Evolutionary conservation across 2,113 vertebrate species (phyloP), one percentile per base, ranked within the genome.

Genomic region (Planiliza haematocheilus): DNA sequence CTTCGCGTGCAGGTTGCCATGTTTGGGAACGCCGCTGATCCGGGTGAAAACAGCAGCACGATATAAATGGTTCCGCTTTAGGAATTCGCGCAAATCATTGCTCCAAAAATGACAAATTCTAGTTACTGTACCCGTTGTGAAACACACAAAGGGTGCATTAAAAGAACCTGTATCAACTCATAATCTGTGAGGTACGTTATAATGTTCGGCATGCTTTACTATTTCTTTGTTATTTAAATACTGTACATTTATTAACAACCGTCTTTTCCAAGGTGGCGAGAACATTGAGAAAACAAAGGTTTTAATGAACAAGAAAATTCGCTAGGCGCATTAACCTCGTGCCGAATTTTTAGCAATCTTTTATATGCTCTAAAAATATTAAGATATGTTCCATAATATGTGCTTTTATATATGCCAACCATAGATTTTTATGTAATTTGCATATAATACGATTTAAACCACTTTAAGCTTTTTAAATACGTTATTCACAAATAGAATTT

Each of bases 1-100:
- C 30, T 75, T 60, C 86, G 85, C 42, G 79, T 45, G 83, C 83
- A 87, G 3, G 88, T 70, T 34, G 94, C 93, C 94, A 95, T 95
- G 38, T 85, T 84, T 63, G 70, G 10, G 46, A 66, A 58, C 0
- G 18, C 4, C 1, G 30, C 1, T 21, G 17, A 24, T 65, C 89
- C 92, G 91, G 75, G 71, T 74, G 48, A 10, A 71, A 77, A 83
- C 80, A 82, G 4, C 14, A 9, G 6, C 0, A 2, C 2, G 0
- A 0, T 2, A 0, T 9, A 1, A 43, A 51, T 0, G 3, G 85
- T 91, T 89, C 90, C 89, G 51, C 43, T 4, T 21, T 4, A 0
- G 24, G 2, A 43, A 4, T 2, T 8, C 0, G 4, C 8, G 1
- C 8, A 37, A 17, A 17, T 10, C 4, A 48, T 16, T 6, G 3